Percentiles rank a stretch among this genome's conserved stretches.
These are phyloP conservation scores for Anisognathus igniventris DNA, from an alignment of 2,797 vertebrate species.

Conservation along the genomic window DNA sequence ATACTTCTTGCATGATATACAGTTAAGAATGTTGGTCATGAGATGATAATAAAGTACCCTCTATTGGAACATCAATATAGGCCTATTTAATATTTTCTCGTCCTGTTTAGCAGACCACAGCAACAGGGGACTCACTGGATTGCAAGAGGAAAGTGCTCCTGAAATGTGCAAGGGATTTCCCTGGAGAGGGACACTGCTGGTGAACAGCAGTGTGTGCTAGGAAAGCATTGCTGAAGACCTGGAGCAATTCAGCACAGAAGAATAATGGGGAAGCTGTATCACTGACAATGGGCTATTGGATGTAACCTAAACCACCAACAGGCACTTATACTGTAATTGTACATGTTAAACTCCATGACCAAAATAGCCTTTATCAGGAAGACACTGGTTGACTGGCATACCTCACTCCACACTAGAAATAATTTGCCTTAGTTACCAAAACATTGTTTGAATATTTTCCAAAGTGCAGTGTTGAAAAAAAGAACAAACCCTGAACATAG, in stretches of 20 bases:
- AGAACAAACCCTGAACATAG: background rate
- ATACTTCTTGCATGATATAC: background rate
- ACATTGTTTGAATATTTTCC: background rate
- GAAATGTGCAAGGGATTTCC: background rate
- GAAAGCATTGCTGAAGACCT: background rate
- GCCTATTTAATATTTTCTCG: background rate
- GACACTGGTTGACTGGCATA: background rate
- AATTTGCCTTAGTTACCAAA: background rate
- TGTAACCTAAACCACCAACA: background rate
- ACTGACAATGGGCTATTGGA: background rate
- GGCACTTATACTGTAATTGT: background rate
- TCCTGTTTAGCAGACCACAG: background rate
- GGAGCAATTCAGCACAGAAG: background rate
- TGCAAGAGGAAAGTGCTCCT: background rate
- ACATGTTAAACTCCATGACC: background rate
- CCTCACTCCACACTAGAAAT: background rate
- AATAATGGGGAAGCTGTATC: background rate
- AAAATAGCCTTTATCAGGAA: background rate
- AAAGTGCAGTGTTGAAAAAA: background rate
- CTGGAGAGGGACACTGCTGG: background rate
- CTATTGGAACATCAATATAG: background rate
- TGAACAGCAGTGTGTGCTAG: background rate
- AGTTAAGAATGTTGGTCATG: background rate
- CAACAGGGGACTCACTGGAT: background rate
- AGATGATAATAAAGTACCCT: background rate